Evolutionary conservation across 2,888 invertebrate species (phyloP), one percentile per base, ranked within the genome.

Genomic region (Phymatocera aterrima): DNA sequence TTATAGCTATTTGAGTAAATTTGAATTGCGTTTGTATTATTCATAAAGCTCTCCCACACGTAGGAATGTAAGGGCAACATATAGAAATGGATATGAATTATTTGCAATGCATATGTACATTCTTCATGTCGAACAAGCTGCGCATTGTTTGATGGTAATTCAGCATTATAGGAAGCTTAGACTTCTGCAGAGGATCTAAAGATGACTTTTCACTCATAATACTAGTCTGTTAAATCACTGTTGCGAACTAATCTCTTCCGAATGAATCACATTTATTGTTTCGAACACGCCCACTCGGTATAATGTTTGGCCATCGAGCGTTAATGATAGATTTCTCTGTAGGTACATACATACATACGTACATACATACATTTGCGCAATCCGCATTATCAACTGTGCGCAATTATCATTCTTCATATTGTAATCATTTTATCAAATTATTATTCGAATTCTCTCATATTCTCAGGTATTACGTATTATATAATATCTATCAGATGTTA

Each of bases 131-230:
- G 64, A 64, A 64, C 64, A 64, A 64, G 37, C 34, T 18, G 18
- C n/a, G 18, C 64, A 64, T 64, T 64, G 64, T 64, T 64, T 64
- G 34, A 64, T 64, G 64, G 8, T 64, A 64, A 64, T 64, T 64
- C 64, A 64, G 64, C 34, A 37, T 64, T 34, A 64, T 37, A 18
- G 64, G 8, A 37, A 64, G 64, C n/a, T 34, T 6, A 64, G 18
- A n/a, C 18, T 5, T 37, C 64, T 37, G 18, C 64, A 18, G 37
- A 37, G 21, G 34, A 64, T 64, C 24, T 75, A 64, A 12, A 64
- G 64, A 64, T 18, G 64, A 37, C 64, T 51, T 68, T 51, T 77
- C 37, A 31, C 40, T 70, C 57, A 21, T 46, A 51, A 51, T 75
- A n/a, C 46, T 37, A 51, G 60, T 60, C 24, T 65, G 28, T 65